These are phyloP conservation scores for Aleiodes leptofemur DNA, from an alignment of 2,888 invertebrate species.

Conservation along the genomic window DNA sequence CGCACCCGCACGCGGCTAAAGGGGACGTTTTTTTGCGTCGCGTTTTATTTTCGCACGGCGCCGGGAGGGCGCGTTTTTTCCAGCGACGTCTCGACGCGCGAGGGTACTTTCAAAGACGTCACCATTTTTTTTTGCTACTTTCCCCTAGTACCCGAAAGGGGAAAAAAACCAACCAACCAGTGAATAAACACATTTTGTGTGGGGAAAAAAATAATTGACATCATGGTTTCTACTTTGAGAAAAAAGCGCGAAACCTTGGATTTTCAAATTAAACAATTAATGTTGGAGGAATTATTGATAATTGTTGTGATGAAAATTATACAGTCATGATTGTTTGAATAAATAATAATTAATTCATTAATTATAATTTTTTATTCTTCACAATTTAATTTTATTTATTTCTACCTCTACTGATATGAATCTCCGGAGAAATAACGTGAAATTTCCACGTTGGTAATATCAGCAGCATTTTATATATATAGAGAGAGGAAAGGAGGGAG, in stretches of 20 bases:
- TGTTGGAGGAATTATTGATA: too few species aligned
- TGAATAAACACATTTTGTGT: too few species aligned
- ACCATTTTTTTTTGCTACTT: constrained; percentile 14
- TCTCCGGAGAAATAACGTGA: constrained; percentile 66
- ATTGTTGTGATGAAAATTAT: too few species aligned
- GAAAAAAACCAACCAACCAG: too few species aligned
- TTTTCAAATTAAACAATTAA: constrained; percentile 9
- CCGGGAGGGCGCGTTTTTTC: constrained; percentile 67
- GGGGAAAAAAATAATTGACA: too few species aligned
- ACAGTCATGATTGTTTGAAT: too few species aligned
- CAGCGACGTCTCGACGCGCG: constrained; percentile 56
- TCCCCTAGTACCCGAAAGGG: neutral
- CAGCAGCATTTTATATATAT: constrained; percentile 49
- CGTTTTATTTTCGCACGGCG: constrained; percentile 64
- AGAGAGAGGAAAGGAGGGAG: constrained; percentile 48
- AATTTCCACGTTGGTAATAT: constrained; percentile 62
- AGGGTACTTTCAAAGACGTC: constrained; percentile 53
- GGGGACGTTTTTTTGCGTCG: constrained; percentile 63
- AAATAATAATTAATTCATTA: constrained; percentile 16
- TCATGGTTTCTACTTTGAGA: too few species aligned
- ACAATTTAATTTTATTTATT: constrained; percentile 50
- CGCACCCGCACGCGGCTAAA: constrained; percentile 54
- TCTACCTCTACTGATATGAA: constrained; percentile 54
- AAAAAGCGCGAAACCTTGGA: too few species aligned
- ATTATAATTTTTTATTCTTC: neutral